Percentiles rank a stretch among this genome's conserved stretches.
Conservation (phyloP, 2,888 invertebrate genomes). For the Acanthosoma haemorrhoidale region DNA sequence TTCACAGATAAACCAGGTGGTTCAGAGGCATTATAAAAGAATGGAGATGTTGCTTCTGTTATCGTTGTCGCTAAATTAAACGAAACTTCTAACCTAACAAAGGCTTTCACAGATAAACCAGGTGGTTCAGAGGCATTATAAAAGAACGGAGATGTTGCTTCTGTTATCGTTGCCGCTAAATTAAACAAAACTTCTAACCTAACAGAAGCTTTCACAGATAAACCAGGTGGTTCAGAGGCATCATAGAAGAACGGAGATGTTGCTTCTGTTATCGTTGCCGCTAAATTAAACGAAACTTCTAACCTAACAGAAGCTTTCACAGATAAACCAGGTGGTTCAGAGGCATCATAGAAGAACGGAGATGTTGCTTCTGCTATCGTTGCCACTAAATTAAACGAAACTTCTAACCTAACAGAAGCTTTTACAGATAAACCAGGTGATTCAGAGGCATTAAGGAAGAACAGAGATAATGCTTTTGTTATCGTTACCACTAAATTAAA, state of each 20-base stretch:
- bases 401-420: too few species aligned
- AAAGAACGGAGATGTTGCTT: neutral
- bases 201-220: too few species aligned
- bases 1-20: too few species aligned
- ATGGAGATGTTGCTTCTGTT: conserved; percentile 22
- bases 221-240: too few species aligned
- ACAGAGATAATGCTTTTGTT: conserved; percentile 16
- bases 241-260: too few species aligned
- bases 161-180: too few species aligned
- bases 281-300: conserved; percentile 10
- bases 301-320: conserved; percentile 6
- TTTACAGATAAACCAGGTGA: too few species aligned
- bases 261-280: conserved; percentile 19
- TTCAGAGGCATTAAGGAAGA: too few species aligned
- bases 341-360: neutral
- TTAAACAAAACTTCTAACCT: too few species aligned
- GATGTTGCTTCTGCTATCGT: neutral
- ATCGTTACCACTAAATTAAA: conserved; percentile 12
- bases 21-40: too few species aligned
- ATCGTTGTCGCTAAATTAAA: conserved; percentile 13
- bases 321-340: neutral
- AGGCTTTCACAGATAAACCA: neutral
- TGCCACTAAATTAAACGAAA: too few species aligned
- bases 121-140: neutral
- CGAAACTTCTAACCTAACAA: conserved; percentile 17